A percentile compares a stretch with the other conserved stretches of the same genome.
Evolutionary conservation across 2,113 vertebrate genomes (phyloP).

Genomic region (Ramphastos sulfuratus): DNA sequence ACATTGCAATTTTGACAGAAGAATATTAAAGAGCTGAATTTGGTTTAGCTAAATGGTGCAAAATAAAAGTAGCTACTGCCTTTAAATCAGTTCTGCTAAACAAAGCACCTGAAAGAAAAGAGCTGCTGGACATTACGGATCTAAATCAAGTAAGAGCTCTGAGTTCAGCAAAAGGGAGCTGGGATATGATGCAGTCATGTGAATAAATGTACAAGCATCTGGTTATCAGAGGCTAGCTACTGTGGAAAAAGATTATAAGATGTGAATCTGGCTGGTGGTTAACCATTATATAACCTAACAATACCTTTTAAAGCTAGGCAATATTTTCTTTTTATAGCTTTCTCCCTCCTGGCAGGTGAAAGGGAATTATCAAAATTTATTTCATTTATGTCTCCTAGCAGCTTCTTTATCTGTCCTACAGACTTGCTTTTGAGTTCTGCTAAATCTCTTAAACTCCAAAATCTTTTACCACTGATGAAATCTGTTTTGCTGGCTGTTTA

Average conservation of each 20-base stretch:
- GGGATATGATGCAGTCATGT: neutral
- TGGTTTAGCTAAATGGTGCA: neutral
- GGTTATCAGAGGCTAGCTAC: neutral
- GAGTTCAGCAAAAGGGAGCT: neutral
- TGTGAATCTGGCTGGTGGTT: neutral
- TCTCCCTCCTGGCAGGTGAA: conserved; percentile 6
- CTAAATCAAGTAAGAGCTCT: neutral
- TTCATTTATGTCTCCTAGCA: conserved; percentile 18
- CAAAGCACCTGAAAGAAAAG: neutral
- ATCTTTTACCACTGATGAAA: neutral
- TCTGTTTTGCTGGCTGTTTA: conserved; percentile 19
- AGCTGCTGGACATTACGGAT: neutral
- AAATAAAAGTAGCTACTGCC: neutral
- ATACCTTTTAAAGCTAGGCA: neutral
- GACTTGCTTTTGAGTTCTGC: conserved; percentile 20
- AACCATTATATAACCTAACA: neutral
- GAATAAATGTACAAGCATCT: neutral
- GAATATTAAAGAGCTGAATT: neutral
- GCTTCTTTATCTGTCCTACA: neutral
- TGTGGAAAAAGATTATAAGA: neutral
- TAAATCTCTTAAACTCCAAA: neutral
- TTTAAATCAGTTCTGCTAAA: neutral
- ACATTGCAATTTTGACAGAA: neutral
- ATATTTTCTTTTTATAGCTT: neutral
- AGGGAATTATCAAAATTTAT: conserved; percentile 27